phyloP scores from a whole-genome alignment of 2,797 vertebrate species.

The Ctenopoma multispine region DNA sequence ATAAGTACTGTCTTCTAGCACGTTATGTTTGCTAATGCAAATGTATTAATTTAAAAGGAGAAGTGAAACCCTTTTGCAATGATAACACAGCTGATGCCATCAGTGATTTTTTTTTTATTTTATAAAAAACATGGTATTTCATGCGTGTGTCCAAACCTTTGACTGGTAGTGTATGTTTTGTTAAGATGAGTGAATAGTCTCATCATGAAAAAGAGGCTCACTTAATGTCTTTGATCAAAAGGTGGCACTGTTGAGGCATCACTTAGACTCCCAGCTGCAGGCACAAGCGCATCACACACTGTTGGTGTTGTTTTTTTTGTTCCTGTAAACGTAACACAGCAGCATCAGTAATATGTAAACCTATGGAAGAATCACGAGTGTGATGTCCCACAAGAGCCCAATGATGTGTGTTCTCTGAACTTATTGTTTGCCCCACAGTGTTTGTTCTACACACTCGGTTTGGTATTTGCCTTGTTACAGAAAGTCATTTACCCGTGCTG shows the following conservation, averaged over 20 bases:
- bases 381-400: conserved; percentile 64
- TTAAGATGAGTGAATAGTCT: conserved; percentile 10
- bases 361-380: conserved; percentile 53
- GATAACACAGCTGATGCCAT: too few relatives aligned
- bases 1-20: too few relatives aligned
- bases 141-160: too few relatives aligned
- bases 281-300: conserved; percentile 26
- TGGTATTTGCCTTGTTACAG: conserved; percentile 67
- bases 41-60: too few relatives aligned
- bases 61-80: too few relatives aligned
- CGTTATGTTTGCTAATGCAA: too few relatives aligned
- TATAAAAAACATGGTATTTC: too few relatives aligned
- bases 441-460: conserved; percentile 63
- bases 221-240: conserved; percentile 61
- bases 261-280: conserved; percentile 38
- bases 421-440: conserved; percentile 68
- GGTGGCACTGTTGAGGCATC: conserved; percentile 85
- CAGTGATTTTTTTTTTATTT: too few relatives aligned
- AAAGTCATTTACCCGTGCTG: conserved; percentile 71
- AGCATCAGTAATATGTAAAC: conserved; percentile 59
- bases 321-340: conserved; percentile 47
- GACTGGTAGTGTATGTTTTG: too few relatives aligned
- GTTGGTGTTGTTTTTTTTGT: conserved; percentile 22
- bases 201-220: conserved; percentile 18
- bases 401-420: conserved; percentile 40